These are phyloP conservation scores for Hyalella azteca DNA, from an alignment of 2,888 invertebrate species.

Conservation along the genomic window DNA sequence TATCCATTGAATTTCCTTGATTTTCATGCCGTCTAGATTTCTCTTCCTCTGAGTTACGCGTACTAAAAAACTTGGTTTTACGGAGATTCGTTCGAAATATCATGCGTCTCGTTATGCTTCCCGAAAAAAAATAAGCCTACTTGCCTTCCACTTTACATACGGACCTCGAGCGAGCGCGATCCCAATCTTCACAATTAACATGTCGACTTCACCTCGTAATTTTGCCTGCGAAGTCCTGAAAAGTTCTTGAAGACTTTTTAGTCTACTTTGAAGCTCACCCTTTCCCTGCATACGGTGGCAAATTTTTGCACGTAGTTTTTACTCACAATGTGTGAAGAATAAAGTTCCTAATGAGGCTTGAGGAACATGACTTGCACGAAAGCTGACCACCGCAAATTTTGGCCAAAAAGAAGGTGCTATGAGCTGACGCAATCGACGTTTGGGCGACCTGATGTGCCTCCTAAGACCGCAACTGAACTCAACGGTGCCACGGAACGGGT, in stretches of 20 bases:
- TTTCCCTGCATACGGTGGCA: background rate
- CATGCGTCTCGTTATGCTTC: no score
- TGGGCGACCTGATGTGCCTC: conserved; percentile 4
- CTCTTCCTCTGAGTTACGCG: no score
- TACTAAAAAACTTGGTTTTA: no score
- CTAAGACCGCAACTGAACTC: conserved; percentile 10
- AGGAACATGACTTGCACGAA: background rate
- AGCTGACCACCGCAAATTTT: conserved; percentile 18
- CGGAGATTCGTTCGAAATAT: no score
- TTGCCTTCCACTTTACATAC: no score
- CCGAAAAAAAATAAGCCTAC: no score
- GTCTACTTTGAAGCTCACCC: background rate
- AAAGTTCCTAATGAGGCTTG: conserved; percentile 23
- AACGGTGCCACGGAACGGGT: background rate
- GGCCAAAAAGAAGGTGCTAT: background rate
- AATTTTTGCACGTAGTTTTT: background rate
- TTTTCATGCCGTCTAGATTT: no score
- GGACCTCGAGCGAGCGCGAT: no score
- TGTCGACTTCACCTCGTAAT: background rate
- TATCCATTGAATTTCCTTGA: no score
- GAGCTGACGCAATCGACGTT: conserved; percentile 26
- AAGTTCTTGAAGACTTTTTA: background rate
- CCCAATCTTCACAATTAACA: conserved; percentile 1
- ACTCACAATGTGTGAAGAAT: conserved; percentile 18
- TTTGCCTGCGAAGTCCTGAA: background rate